Evolutionary conservation across 2,797 vertebrate genomes (phyloP), one percentile per base, ranked within the genome.

Genomic region (Gephyroberyx darwinii): DNA sequence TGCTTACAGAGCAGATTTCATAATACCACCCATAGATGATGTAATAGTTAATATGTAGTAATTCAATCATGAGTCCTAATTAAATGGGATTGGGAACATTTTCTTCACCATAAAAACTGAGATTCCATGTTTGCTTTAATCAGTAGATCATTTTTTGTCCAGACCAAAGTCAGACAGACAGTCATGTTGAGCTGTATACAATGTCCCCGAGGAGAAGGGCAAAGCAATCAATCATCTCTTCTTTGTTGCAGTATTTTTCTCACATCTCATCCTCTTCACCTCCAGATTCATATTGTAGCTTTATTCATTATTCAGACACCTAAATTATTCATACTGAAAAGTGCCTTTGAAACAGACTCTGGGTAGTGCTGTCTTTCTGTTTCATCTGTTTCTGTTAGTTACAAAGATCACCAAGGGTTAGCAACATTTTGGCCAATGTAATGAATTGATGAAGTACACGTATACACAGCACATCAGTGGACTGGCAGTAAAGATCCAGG

Each of bases 321-420:
- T 72, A 55, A 80, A 82, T 74, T 58, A 83, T 84, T 74, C 37
- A 80, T 61, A 59, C 74, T 67, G 20, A 63, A 22, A 14, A 51
- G 16, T 31, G 66, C 8, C 33, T 61, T 35, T 35, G 45, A 50
- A 70, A 61, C 43, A 30, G 14, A 16, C 51, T 14, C 43, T 45
- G 16, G 26, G 47, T 19, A 31, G 16, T 51, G 26, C 13, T 68
- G 26, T 60, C 47, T 70, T 41, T 50, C 39, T 55, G 30, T 22
- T 58, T 10, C 8, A 37, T 58, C 13, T 26, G 51, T 22, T 47
- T 47, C 13, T 45, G 14, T 26, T 20, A 26, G 30, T 58, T 39
- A 58, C n/a, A 39, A 39, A n/a, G 9, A 19, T 37, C 35, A 35
- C 33, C 14, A 39, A 5, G 5, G 5, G 1, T 31, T 12, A 13